Base-by-base conservation (phyloP, 92 coral and sea anemone genomes). In the Nematostella vectensis region DNA sequence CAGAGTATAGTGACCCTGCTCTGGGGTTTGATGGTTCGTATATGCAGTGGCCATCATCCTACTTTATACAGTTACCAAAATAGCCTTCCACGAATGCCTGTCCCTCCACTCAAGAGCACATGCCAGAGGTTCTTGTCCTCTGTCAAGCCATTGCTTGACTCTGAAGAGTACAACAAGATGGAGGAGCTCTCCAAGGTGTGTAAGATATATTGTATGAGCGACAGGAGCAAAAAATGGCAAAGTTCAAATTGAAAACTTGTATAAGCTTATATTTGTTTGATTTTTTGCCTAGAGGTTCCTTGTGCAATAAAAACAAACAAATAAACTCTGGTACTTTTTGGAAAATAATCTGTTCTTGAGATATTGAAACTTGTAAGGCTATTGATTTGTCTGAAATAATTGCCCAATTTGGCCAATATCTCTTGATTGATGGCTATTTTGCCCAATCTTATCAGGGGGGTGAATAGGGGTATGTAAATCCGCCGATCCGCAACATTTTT, bases 71-170 rank as follows among this genome's bases (percentile, higher is more conserved):
- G 96, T 62, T 93, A 78, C 38, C 99, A 93, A 44, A 93, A 93
- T 75, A 82, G 96, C 45, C 83, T 93, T 25, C 99, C 99, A 15
- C 78, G 99, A 19, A 78, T 91, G 98, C 89, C 98, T 30, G 95
- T 91, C 8, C 98, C 98, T 9, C 45, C 85, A 18, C 55, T 91
- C 16, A 87, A 71, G 27, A 76, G 80, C 29, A 91, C 98, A 3
- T 83, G 88, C 31, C 69, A 71, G 47, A 85, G 58, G 13, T 80
- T 85, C 30, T 56, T 91, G 63, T 50, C 56, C 15, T 91, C 98
- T 51, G 81, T 91, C 30, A 78, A 72, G 44, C 95, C 85, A 23
- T 50, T 91, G 15, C 50, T 91, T 40, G 70, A 62, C 20, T 74
- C 71, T 13, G 57, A 75, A 1, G 88, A 91, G 49, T 91, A 73